A percentile compares a stretch with the other conserved stretches of the same genome.
These are phyloP conservation scores for Pangasius larnaudii DNA, from an alignment of 2,797 vertebrate genomes.

Conservation along the genomic window DNA sequence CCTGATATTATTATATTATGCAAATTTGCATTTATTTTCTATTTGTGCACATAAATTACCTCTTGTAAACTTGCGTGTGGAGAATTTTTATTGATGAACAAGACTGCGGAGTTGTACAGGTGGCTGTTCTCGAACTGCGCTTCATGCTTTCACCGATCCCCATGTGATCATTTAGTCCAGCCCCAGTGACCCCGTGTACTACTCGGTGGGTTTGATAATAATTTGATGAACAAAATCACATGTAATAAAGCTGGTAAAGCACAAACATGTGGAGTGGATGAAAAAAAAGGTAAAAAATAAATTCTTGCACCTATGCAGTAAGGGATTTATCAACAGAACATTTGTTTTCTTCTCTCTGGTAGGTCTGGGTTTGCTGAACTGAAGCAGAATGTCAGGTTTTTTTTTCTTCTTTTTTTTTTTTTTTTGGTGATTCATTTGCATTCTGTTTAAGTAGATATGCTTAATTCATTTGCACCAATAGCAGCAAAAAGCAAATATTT, in stretches of 20 bases:
- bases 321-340: background rate
- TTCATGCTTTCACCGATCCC: background rate
- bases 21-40: background rate
- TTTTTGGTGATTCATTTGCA: background rate
- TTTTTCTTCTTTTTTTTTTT: too few species aligned
- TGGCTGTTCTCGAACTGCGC: background rate
- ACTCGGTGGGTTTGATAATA: background rate
- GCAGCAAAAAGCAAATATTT: slow-evolving; percentile 2
- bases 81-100: background rate
- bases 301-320: background rate
- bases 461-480: background rate
- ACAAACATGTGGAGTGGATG: background rate
- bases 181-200: background rate
- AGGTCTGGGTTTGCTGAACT: background rate
- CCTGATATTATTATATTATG: background rate
- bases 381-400: background rate
- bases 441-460: background rate
- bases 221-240: background rate
- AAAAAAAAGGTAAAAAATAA: background rate
- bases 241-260: background rate
- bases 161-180: background rate
- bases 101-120: background rate
- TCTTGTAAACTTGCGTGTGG: background rate
- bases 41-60: background rate
- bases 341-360: background rate